phyloP scores from a whole-genome alignment of 2,113 vertebrate species.

The Azemiops feae region DNA sequence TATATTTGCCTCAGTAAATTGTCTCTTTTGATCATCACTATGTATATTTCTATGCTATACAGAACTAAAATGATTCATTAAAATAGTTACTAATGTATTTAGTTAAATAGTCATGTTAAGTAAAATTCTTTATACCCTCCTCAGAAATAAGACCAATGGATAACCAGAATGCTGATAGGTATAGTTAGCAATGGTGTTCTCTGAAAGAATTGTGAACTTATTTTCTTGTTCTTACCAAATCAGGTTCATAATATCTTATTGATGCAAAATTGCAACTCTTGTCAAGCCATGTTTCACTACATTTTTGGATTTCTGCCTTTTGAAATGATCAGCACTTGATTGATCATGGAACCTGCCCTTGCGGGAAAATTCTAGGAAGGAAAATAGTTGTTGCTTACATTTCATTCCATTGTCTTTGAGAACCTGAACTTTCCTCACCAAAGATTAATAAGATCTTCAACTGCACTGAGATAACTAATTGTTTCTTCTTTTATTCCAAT shows the following conservation, averaged over 20 bases:
- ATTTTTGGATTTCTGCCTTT: slow-evolving; percentile 54
- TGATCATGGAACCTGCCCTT: background rate
- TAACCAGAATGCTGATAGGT: background rate
- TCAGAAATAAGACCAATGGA: background rate
- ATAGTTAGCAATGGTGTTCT: slow-evolving; percentile 12
- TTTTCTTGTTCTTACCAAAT: slow-evolving; percentile 56
- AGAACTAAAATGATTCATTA: slow-evolving; percentile 56
- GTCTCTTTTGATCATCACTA: slow-evolving; percentile 17
- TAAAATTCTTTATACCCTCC: background rate
- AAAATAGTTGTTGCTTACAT: slow-evolving; percentile 34
- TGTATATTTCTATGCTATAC: slow-evolving; percentile 44
- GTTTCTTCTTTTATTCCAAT: slow-evolving; percentile 74
- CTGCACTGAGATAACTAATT: slow-evolving; percentile 64
- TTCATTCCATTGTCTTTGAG: slow-evolving; percentile 44
- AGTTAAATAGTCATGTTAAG: slow-evolving; percentile 27
- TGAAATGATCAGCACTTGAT: background rate
- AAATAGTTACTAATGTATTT: slow-evolving; percentile 57
- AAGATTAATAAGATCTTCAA: slow-evolving; percentile 51
- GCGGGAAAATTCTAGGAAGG: background rate
- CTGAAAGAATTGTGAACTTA: slow-evolving; percentile 40
- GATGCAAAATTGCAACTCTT: slow-evolving; percentile 54
- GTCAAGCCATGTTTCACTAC: slow-evolving; percentile 44
- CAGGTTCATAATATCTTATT: slow-evolving; percentile 65
- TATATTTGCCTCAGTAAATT: background rate
- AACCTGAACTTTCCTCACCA: slow-evolving; percentile 44